Base-by-base conservation (phyloP, 2,797 vertebrate genomes). In the Spea hammondii region DNA sequence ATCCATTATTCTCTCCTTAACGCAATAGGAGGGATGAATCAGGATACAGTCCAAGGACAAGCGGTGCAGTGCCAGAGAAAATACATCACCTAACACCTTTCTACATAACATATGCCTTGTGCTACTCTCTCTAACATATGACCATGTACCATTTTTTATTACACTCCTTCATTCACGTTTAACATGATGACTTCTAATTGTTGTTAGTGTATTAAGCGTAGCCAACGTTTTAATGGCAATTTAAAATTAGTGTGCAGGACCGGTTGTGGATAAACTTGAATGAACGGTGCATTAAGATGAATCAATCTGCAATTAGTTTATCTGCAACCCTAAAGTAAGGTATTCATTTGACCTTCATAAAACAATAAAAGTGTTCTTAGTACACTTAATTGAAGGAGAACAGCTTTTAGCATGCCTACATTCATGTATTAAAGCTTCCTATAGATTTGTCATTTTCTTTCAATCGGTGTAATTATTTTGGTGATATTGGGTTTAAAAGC, bases 231-330 rank as follows among this genome's bases (percentile, higher is more conserved):
- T 62, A 62, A 62, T 12, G 9, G 3, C 14, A 17, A 62, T 62
- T 5, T 62, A 62, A 17, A 62, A 17, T 62, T 7, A 17, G 86
- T 91, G 91, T 91, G 89, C 91, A 85, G 89, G 90, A 87, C 87
- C 32, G 32, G 32, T 3, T 32, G 32, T 32, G 32, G 32, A 32
- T 32, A 86, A 86, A 66, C 88, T 9, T 32, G 53, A 66, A 64
- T 67, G 55, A 5, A 13, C 9, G 8, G n/a, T 14, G n/a, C 5
- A 12, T 57, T 11, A 57, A 13, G 12, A 13, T 57, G 11, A 13
- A 57, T 57, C 55, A 57, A 89, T 86, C 55, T 10, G 55, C 55
- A 59, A 13, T 62, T 17, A 6, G 14, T 62, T 0, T 62, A 17
- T 62, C 5, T 62, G 14, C 59, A 17, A n/a, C 9, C 9, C 5